Evolutionary conservation across 2,797 vertebrate genomes (phyloP).

Genomic region (Loriculus beryllinus): DNA sequence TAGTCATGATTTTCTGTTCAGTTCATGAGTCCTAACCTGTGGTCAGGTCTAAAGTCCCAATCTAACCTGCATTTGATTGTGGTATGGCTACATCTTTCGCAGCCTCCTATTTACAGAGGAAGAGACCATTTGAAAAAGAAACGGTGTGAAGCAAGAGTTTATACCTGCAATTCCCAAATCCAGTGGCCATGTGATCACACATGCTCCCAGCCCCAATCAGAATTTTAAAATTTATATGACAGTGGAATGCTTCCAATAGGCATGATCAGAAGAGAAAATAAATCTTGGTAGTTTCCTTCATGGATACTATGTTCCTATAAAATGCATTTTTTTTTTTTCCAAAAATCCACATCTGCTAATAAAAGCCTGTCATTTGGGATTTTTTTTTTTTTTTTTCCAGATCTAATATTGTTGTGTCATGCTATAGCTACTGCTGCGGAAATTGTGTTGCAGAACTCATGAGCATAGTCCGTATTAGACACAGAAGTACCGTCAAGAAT

Average conservation of each 20-base stretch:
- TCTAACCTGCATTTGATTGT: not conserved
- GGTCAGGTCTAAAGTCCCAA: not conserved
- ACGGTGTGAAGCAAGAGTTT: not conserved
- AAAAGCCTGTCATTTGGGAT: not conserved
- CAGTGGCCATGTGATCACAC: not conserved
- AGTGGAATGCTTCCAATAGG: not conserved
- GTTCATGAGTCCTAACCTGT: not conserved
- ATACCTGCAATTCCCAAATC: not conserved
- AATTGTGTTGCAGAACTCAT: not conserved
- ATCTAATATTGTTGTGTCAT: not conserved
- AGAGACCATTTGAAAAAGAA: not conserved
- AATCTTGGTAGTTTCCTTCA: not conserved
- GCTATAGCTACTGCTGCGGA: not conserved
- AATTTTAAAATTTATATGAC: not conserved
- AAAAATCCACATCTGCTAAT: slow-evolving; percentile 3
- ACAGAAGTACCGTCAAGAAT: slow-evolving; percentile 32
- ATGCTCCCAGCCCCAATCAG: not conserved
- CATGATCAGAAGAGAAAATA: not conserved
- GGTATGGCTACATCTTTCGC: not conserved
- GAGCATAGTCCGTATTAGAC: not conserved
- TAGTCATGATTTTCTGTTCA: not conserved
- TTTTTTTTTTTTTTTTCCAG: not conserved
- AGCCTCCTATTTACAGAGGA: not conserved
- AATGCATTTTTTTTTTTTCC: not conserved
- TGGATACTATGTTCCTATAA: not conserved